Conservation (phyloP, 2,797 vertebrate species). For the Helostoma temminkii region DNA sequence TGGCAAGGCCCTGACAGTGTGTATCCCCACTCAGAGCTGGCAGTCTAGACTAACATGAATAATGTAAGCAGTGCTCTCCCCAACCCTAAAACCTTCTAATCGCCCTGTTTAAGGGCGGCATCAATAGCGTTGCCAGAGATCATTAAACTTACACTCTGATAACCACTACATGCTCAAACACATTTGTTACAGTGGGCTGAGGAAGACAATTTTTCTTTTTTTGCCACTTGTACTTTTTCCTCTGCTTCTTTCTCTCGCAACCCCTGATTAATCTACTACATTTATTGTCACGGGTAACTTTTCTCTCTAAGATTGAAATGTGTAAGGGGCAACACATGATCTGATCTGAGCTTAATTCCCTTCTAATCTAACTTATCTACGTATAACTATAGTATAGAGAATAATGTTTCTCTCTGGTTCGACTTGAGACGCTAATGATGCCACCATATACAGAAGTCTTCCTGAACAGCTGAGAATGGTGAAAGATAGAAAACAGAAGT, state of each 20-base stretch:
- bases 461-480: slow-evolving; percentile 10
- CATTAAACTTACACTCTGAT: slow-evolving; percentile 70
- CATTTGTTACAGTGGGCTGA: slow-evolving; percentile 46
- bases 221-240: slow-evolving; percentile 22
- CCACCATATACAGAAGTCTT: neutral
- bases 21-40: slow-evolving; percentile 67
- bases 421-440: neutral
- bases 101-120: slow-evolving; percentile 73
- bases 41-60: slow-evolving; percentile 79
- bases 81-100: slow-evolving; percentile 74
- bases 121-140: slow-evolving; percentile 68
- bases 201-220: slow-evolving; percentile 27
- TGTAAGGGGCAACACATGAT: neutral
- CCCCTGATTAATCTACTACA: too few species aligned
- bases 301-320: slow-evolving; percentile 3
- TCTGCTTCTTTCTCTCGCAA: neutral
- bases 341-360: neutral
- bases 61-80: slow-evolving; percentile 75
- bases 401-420: slow-evolving; percentile 1
- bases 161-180: slow-evolving; percentile 45
- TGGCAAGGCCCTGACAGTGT: slow-evolving; percentile 69
- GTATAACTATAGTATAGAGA: slow-evolving; percentile 8
- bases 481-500: slow-evolving; percentile 36
- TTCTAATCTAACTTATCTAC: slow-evolving; percentile 14
- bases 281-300: neutral